Evolutionary conservation across 2,888 invertebrate species (phyloP).

Genomic region (Drosophila ezoana): DNA sequence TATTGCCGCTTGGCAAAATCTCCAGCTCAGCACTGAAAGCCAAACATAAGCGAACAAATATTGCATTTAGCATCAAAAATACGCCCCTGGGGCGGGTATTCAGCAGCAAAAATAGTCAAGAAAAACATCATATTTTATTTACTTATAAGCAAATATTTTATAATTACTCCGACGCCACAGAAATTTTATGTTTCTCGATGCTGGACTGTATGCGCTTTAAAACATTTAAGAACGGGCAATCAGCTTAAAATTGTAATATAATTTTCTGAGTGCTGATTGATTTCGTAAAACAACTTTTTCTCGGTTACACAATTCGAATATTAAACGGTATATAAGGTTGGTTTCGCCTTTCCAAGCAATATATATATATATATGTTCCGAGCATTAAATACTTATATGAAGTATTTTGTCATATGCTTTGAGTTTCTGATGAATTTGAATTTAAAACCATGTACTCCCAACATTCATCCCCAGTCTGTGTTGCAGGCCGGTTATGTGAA

Average conservation of each 20-base stretch:
- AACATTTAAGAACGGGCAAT: neutral
- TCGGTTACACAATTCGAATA: no score
- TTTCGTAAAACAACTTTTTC: no score
- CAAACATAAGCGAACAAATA: slow-evolving; percentile 48
- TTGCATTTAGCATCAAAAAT: slow-evolving; percentile 22
- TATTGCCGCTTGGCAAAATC: slow-evolving; percentile 68
- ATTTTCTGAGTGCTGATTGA: no score
- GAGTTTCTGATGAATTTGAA: no score
- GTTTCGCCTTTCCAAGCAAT: no score
- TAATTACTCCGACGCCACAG: slow-evolving; percentile 25
- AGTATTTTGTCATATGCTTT: no score
- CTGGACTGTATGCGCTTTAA: neutral
- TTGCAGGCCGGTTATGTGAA: neutral
- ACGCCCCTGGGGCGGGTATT: slow-evolving; percentile 17
- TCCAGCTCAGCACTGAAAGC: slow-evolving; percentile 37
- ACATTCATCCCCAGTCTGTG: neutral
- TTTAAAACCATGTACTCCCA: no score
- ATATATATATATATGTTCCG: no score
- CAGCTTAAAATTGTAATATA: no score
- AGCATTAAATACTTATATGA: no score
- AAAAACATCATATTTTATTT: slow-evolving; percentile 5
- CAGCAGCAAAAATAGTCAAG: slow-evolving; percentile 16
- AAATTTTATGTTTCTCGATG: neutral
- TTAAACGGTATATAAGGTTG: no score
- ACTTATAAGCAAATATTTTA: slow-evolving; percentile 40